A percentile compares a stretch with the other conserved stretches of the same genome.
phyloP scores from a whole-genome alignment of 2,888 invertebrate genomes.

The Drosophila dives region DNA sequence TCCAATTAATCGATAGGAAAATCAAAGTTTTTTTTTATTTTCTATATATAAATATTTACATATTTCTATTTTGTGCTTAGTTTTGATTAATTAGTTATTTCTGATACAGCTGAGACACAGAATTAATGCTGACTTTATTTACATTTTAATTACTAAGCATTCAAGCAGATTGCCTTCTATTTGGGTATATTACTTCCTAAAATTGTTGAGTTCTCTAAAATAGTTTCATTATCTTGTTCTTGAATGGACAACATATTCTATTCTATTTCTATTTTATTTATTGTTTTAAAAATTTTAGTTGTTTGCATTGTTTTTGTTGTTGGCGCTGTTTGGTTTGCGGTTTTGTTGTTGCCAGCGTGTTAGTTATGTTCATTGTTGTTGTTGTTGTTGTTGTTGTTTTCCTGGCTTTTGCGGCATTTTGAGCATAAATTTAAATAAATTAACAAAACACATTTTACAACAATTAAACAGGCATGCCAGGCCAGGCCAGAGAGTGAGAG shows the following conservation, averaged over 20 bases:
- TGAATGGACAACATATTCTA: slow-evolving; percentile 47
- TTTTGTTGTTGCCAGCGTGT: slow-evolving; percentile 41
- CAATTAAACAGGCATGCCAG: slow-evolving; percentile 62
- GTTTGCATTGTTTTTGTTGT: slow-evolving; percentile 40
- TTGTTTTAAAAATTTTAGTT: slow-evolving; percentile 65
- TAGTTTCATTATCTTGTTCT: slow-evolving; percentile 33
- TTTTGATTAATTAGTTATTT: neutral
- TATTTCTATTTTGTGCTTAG: neutral
- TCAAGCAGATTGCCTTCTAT: neutral
- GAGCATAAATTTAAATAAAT: slow-evolving; percentile 79
- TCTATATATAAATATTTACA: neutral
- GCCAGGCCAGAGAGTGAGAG: neutral
- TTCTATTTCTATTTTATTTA: slow-evolving; percentile 70
- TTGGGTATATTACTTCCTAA: slow-evolving; percentile 16
- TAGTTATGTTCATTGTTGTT: slow-evolving; percentile 31
- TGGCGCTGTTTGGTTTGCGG: slow-evolving; percentile 52
- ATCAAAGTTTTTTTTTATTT: neutral
- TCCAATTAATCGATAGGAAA: neutral
- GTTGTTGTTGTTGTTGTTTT: slow-evolving; percentile 20
- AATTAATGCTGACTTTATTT: neutral
- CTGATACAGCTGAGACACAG: neutral
- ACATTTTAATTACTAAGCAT: slow-evolving; percentile 1
- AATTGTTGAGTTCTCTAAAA: slow-evolving; percentile 17
- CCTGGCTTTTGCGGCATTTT: slow-evolving; percentile 45
- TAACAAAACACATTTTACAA: slow-evolving; percentile 73